These are phyloP conservation scores for Ascidia mentula DNA, from an alignment of 23 tunicate species.

Conservation along the genomic window DNA sequence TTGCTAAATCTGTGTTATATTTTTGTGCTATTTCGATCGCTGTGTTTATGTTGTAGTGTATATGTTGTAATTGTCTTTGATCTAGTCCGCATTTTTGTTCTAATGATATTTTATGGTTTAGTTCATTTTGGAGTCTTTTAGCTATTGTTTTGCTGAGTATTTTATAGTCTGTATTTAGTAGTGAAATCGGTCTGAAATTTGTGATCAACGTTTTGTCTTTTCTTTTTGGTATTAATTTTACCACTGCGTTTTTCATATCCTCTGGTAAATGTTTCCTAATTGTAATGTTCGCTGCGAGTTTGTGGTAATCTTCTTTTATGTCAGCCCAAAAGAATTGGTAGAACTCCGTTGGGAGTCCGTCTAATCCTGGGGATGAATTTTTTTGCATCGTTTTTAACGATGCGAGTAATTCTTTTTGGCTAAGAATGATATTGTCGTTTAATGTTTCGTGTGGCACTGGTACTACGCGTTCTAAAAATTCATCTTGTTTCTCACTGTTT, in stretches of 20 bases:
- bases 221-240: background rate
- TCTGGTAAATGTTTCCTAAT: no score
- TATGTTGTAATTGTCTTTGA: no score
- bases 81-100: constrained; percentile 5
- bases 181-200: background rate
- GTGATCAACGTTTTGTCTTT: background rate
- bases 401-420: background rate
- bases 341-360: background rate
- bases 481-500: background rate
- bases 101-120: background rate
- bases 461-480: background rate
- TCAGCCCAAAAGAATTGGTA: background rate
- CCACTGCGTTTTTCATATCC: background rate
- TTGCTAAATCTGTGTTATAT: background rate
- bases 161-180: background rate
- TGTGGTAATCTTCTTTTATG: no score
- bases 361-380: background rate
- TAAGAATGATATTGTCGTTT: no score
- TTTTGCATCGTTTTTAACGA: background rate
- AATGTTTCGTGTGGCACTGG: no score
- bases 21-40: background rate
- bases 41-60: background rate
- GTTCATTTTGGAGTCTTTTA: background rate
- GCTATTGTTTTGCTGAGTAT: background rate
- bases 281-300: no score